phyloP scores from a whole-genome alignment of 2,113 vertebrate species.

The Oncorhynchus keta region DNA sequence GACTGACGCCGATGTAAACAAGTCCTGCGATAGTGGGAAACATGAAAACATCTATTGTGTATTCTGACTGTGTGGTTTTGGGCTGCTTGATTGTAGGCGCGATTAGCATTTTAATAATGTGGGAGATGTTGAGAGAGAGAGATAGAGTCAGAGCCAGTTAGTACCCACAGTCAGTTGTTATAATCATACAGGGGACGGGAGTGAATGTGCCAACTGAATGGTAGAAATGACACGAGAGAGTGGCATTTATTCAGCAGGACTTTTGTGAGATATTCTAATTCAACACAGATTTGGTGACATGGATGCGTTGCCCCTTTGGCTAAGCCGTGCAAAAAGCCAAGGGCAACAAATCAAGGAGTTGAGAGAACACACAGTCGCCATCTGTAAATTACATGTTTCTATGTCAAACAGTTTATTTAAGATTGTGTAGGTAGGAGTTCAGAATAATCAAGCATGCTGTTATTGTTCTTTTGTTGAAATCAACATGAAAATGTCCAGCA shows the following conservation, averaged over 20 bases:
- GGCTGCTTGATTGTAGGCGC: constrained; percentile 14
- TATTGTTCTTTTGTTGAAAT: background rate
- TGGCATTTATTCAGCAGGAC: background rate
- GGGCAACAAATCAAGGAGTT: background rate
- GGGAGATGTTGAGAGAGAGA: background rate
- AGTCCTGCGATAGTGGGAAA: background rate
- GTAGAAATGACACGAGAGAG: background rate
- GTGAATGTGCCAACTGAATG: background rate
- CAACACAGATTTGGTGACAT: too few relatives aligned
- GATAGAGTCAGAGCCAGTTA: background rate
- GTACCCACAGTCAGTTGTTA: background rate
- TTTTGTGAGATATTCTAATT: too few relatives aligned
- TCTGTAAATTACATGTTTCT: too few relatives aligned
- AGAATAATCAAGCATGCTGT: background rate
- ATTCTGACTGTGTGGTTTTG: background rate
- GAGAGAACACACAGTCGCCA: too few relatives aligned
- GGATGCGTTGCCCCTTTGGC: too few relatives aligned
- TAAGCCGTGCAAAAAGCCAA: background rate
- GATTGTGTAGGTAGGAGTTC: too few relatives aligned
- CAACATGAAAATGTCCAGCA: background rate
- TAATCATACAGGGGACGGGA: background rate
- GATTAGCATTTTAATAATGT: constrained; percentile 26
- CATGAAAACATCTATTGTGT: constrained; percentile 15
- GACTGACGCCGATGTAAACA: constrained; percentile 36
- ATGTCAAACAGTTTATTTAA: background rate